Evolutionary conservation across 2,797 vertebrate genomes (phyloP), one percentile per base, ranked within the genome.

Genomic region (Propithecus perrieri): DNA sequence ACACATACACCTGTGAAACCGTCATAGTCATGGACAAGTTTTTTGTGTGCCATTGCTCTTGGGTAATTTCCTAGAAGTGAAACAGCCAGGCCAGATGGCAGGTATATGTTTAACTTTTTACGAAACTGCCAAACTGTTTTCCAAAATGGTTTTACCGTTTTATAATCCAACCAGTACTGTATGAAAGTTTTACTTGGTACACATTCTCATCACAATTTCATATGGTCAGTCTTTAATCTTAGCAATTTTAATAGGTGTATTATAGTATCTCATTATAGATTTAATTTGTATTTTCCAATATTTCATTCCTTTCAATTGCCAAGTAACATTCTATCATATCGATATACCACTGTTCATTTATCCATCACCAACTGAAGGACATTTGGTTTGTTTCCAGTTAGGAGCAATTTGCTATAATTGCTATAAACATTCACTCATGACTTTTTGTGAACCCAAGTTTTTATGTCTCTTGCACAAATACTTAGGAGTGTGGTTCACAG

Each of bases 401-500:
- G 5, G 7, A 92, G 63, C 28, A 80, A 96, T 92, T 94, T 79
- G 9, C 33, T 89, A 38, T 46, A 86, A 83, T n/a, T 67, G 14
- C 67, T 83, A 69, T 76, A 83, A 93, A 85, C 46, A 94, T 48
- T 87, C 11, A 41, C 22, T 57, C 55, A 74, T 7, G 48, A 5
- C 55, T 88, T 55, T 92, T 93, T 53, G n/a, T n/a, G 15, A 79
- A 85, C 22, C 7, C 38, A 48, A 72, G 4, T 83, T 94, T 96
- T 84, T 94, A 50, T 90, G 80, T 94, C 72, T 61, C 38, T 92
- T 83, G 84, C 24, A 61, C 57, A 87, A 93, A 75, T 46, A 84
- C 24, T 17, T 74, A 84, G 12, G 13, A 69, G 1, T 57, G 2
- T n/a, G 26, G 71, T 46, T 89, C 96, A 75, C 84, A 13, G 13